Base-by-base conservation (phyloP, 37 sponge, comb jelly and placozoan species). In the Oscarella lobularis region DNA sequence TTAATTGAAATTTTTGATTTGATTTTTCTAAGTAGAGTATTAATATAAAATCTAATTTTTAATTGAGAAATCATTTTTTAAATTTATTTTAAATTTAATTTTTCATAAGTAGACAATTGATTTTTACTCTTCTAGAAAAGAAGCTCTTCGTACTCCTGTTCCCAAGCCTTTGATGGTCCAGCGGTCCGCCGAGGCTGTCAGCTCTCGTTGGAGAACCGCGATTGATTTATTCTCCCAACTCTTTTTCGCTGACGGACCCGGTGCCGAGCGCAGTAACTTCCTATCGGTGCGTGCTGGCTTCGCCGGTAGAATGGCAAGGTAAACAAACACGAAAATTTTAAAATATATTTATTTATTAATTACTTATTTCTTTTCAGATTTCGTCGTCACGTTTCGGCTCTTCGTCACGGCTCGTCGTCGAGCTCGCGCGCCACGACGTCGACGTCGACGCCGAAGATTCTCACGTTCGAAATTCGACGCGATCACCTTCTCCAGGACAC, bases 201-300 rank as follows among this genome's bases (percentile, higher is more conserved):
- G 14, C 9, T 48, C 60, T 39, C 39, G 88, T 0, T 92, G 92
- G 92, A 73, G 80, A 38, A 48, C 72, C 2, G 66, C 75, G 32
- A 87, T 92, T 60, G 67, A 81, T 77, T 87, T 87, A 31, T 87
- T 92, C 80, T 83, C 87, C 31, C 88, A 92, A 60, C 75, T 92
- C 66, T 92, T 92, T 76, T 73, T 87, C 33, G 85, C 82, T n/a
- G 86, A 87, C 38, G 92, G 92, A 0, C 92, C 92, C 0, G 86
- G 87, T 0, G 80, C 60, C 40, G 92, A 92, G 73, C 66, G 86
- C 3, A 35, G 39, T 4, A 92, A 92, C 83, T 92, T 92, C 88
- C 88, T 92, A 67, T 82, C 84, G 29, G 74, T 81, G 33, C 75
- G 83, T 2, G 92, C 88, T 30, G 92, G 92, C 4, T 84, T 92